Conservation (phyloP, 2,113 vertebrate genomes). For the Nothocercus julius region DNA sequence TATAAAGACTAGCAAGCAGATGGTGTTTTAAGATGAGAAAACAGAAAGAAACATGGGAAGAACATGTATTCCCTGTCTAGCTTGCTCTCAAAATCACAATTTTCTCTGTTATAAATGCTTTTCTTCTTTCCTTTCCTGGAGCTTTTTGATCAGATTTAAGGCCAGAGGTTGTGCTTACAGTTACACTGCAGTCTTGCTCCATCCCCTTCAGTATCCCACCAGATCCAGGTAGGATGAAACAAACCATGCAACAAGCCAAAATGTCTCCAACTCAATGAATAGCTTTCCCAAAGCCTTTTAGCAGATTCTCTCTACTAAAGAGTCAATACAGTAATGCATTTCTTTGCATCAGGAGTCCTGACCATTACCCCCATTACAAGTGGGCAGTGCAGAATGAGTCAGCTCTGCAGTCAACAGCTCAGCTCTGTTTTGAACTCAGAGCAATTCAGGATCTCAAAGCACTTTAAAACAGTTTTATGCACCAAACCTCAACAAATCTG, state of each 20-base stretch:
- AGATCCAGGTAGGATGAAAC: not conserved
- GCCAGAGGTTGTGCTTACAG: not conserved
- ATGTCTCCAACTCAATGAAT: not conserved
- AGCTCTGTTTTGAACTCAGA: too few species aligned
- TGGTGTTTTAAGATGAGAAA: not conserved
- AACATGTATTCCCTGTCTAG: not conserved
- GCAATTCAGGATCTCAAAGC: not conserved
- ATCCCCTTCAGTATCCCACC: not conserved
- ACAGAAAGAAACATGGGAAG: not conserved
- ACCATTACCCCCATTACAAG: not conserved
- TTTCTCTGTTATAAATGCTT: not conserved
- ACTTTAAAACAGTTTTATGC: not conserved
- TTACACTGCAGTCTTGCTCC: not conserved
- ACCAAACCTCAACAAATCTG: not conserved
- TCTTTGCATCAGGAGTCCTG: not conserved
- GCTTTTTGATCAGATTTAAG: not conserved
- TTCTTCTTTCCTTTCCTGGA: not conserved
- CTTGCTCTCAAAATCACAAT: not conserved
- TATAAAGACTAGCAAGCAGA: not conserved
- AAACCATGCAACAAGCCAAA: not conserved
- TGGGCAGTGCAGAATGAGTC: not conserved
- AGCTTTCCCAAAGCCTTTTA: not conserved
- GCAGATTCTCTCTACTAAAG: not conserved
- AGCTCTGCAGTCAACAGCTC: not conserved
- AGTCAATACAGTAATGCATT: not conserved